A percentile compares a stretch with the other conserved stretches of the same genome.
Conservation (phyloP, 2,888 invertebrate genomes). For the Charanyca ferruginea region DNA sequence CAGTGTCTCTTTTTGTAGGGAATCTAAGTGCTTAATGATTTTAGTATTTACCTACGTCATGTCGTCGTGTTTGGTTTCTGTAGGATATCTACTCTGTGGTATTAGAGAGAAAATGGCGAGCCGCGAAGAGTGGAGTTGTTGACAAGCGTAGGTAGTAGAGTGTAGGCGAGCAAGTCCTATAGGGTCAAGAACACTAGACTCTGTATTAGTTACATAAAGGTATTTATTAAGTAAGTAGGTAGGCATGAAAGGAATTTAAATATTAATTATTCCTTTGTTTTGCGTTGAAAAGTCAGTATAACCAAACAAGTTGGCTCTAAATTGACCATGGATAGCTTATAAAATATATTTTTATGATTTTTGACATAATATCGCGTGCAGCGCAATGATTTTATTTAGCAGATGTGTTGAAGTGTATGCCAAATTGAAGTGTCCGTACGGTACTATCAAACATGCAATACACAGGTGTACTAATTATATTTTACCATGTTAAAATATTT, state of each 20-base stretch:
- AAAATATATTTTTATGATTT: background rate
- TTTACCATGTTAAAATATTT: background rate
- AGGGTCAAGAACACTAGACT: conserved; percentile 57
- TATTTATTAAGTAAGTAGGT: conserved; percentile 21
- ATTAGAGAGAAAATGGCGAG: conserved; percentile 50
- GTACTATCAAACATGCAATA: conserved; percentile 18
- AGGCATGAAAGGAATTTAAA: background rate
- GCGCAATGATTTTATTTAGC: background rate
- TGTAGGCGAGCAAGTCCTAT: conserved; percentile 64
- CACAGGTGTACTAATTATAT: conserved; percentile 22
- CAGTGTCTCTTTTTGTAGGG: background rate
- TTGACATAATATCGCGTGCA: conserved; percentile 15
- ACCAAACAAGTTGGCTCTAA: background rate
- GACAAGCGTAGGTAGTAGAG: conserved; percentile 60
- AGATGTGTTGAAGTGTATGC: background rate
- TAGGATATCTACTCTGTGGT: conserved; percentile 4
- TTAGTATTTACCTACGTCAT: background rate
- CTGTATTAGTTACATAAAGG: conserved; percentile 24
- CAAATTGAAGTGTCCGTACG: conserved; percentile 21
- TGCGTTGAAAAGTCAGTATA: background rate
- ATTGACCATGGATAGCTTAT: background rate
- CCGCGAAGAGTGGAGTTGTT: conserved; percentile 43
- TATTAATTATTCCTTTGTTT: background rate
- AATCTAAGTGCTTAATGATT: background rate
- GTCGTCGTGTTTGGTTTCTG: background rate